Base-by-base conservation (phyloP, 2,113 vertebrate genomes). In the Myxocyprinus asiaticus region DNA sequence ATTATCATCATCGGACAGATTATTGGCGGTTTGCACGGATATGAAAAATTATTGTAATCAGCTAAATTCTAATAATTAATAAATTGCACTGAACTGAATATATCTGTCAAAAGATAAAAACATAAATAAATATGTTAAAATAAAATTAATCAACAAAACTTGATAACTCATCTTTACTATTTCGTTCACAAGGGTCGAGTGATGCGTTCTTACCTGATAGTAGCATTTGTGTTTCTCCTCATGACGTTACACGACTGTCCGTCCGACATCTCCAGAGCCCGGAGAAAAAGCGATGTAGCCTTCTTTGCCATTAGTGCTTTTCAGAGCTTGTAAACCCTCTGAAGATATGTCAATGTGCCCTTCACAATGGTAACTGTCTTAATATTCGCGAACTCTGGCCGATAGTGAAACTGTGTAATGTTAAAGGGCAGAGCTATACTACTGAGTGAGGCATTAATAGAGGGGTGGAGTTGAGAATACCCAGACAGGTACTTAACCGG, bases 131-230 rank as follows among this genome's bases (percentile, higher is more conserved):
- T 55, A 51, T 51, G 48, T 33, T 33, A 33, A 33, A 33, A 33
- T 33, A 3, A 33, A 33, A 33, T 33, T 33, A 33, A 33, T 33
- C 22, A 56, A 56, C 12, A 14, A n/a, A 12, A 11, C 53, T 55
- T 12, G 4, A 55, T 3, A 11, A 55, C 3, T 11, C 9, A 11
- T 11, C 47, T 48, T 48, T 9, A 53, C 9, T 53, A 4, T 4
- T 11, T n/a, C 55, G 22, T n/a, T 15, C 6, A 7, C 14, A 58
- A n/a, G 14, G 3, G 7, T 47, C 33, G 4, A 45, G 14, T 15
- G 22, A 22, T 55, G 45, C 10, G 22, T 71, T 67, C 86, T 85
- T 85, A 92, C 92, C 90, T 90, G 85, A 82, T 8, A 42, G 76
- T 72, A 4, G 67, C 71, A 33, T 15, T 87, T 0, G 22, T 4